These are phyloP conservation scores for Triops cancriformis DNA, from an alignment of 1,140 invertebrate genomes.

Conservation along the genomic window DNA sequence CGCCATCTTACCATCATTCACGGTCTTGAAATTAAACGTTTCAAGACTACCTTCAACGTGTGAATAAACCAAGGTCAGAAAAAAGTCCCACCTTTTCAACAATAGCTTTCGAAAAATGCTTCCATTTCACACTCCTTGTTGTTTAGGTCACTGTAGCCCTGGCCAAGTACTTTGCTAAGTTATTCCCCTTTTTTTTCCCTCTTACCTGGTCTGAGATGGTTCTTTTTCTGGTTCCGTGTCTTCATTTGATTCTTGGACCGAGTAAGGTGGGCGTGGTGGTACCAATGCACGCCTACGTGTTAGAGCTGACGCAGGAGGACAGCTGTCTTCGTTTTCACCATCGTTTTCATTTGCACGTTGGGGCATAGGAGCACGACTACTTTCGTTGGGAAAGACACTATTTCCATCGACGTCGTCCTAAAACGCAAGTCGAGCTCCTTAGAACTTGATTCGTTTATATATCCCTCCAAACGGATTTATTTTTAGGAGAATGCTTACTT, in stretches of 20 bases:
- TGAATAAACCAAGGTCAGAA: too few species aligned
- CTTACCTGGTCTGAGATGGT: conserved; percentile 11
- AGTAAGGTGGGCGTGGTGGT: conserved; percentile 41
- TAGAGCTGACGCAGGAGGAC: conserved; percentile 42
- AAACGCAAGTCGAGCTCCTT: too few species aligned
- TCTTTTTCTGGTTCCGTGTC: conserved; percentile 31
- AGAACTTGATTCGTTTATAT: too few species aligned
- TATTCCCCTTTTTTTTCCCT: conserved; percentile 2
- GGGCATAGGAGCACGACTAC: neutral
- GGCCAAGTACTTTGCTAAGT: neutral
- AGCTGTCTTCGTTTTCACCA: conserved; percentile 36
- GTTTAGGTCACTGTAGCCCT: neutral
- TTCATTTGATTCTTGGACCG: conserved; percentile 35
- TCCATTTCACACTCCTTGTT: too few species aligned
- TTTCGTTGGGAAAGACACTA: neutral
- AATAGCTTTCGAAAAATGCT: too few species aligned
- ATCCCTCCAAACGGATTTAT: neutral
- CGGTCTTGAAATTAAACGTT: neutral
- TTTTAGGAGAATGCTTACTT: conserved; percentile 33
- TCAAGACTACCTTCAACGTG: too few species aligned
- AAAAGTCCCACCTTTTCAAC: too few species aligned
- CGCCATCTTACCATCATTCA: neutral
- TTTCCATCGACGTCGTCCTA: conserved; percentile 27
- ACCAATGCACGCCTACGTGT: conserved; percentile 43
- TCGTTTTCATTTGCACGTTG: neutral